Conservation (phyloP, 2,113 vertebrate species). For the Myrmecobius fasciatus region DNA sequence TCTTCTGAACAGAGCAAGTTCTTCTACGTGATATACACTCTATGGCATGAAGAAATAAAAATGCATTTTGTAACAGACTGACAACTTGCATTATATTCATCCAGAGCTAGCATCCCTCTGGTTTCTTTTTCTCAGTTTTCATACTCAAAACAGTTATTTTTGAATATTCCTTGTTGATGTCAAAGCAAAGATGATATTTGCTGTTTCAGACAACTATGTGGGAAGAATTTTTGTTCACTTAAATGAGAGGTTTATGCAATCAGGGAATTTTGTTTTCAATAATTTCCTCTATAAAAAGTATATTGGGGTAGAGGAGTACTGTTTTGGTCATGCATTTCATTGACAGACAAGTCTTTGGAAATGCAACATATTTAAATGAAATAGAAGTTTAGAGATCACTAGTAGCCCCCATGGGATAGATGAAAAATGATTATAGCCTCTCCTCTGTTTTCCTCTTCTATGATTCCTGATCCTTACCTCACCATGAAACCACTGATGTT, state of each 20-base stretch:
- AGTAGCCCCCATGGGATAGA: background rate
- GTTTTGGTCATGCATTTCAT: background rate
- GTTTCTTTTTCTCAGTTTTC: slow-evolving; percentile 29
- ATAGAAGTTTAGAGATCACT: background rate
- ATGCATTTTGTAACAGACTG: slow-evolving; percentile 10
- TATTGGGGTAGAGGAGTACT: background rate
- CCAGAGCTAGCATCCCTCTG: background rate
- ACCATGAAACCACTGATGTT: background rate
- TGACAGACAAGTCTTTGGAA: background rate
- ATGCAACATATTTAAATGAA: background rate
- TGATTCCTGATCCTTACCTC: background rate
- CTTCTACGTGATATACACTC: background rate
- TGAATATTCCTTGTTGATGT: slow-evolving; percentile 40
- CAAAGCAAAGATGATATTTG: slow-evolving; percentile 57
- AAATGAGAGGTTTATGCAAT: background rate
- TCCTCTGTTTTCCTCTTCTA: background rate
- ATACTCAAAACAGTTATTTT: background rate
- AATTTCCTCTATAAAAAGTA: background rate
- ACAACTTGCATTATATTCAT: background rate
- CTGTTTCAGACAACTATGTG: slow-evolving; percentile 12
- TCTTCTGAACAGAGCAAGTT: slow-evolving; percentile 19
- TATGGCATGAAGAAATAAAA: slow-evolving; percentile 27
- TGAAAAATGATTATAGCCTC: background rate
- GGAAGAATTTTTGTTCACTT: slow-evolving; percentile 36
- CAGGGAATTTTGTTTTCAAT: slow-evolving; percentile 5